Evolutionary conservation across 2,888 invertebrate genomes (phyloP).

Genomic region (Marronus borbonicus): DNA sequence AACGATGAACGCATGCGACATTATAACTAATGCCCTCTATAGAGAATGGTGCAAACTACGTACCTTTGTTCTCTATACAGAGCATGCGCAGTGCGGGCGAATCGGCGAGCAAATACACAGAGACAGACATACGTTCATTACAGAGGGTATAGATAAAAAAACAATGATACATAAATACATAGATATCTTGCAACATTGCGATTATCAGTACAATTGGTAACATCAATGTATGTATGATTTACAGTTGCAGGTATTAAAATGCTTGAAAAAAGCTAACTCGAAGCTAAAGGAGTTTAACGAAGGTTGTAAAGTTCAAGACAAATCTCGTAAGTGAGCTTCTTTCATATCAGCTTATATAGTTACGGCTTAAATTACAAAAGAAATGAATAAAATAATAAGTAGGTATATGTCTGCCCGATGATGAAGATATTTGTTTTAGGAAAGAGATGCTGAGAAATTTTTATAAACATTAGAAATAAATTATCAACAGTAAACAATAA

Average conservation of each 20-base stretch:
- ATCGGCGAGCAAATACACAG: conserved; percentile 66
- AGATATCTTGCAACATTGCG: conserved; percentile 43
- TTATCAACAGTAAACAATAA: neutral
- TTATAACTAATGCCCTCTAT: conserved; percentile 57
- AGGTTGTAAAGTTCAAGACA: too few species aligned
- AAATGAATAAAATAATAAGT: neutral
- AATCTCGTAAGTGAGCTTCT: neutral
- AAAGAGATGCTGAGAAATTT: neutral
- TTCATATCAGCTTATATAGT: neutral
- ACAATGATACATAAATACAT: conserved; percentile 33
- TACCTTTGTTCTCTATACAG: conserved; percentile 71
- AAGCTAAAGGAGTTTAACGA: too few species aligned
- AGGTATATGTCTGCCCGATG: conserved; percentile 15
- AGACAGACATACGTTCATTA: conserved; percentile 63
- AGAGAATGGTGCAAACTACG: conserved; percentile 66
- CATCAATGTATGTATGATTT: neutral
- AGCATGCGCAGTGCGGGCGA: conserved; percentile 67
- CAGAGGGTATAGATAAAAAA: conserved; percentile 45
- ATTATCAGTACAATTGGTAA: neutral
- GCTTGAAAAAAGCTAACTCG: too few species aligned
- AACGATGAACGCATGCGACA: conserved; percentile 48
- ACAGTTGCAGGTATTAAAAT: neutral
- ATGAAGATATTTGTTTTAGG: conserved; percentile 15
- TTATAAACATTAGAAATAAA: neutral
- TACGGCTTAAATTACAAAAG: neutral